phyloP scores from a whole-genome alignment of 2,113 vertebrate species.

The Istiophorus platypterus region DNA sequence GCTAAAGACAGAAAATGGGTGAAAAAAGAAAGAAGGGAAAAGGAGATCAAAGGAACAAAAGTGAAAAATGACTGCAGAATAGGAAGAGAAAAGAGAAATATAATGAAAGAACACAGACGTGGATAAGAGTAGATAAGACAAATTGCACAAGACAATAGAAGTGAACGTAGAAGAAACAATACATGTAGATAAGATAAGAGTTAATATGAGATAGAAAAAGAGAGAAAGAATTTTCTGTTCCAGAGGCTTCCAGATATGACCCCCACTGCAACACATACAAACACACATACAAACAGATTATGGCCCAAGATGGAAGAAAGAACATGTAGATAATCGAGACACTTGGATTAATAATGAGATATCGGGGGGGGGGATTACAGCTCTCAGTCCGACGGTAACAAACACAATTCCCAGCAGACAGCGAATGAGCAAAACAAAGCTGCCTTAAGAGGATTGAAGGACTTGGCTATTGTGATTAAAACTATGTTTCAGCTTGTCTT shows the following conservation, averaged over 20 bases:
- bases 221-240: constrained; percentile 41
- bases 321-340: constrained; percentile 73
- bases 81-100: constrained; percentile 12
- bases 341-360: constrained; percentile 76
- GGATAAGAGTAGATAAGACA: background rate
- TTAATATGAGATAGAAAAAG: constrained; percentile 37
- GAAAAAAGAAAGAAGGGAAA: background rate
- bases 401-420: constrained; percentile 72
- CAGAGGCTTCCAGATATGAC: constrained; percentile 45
- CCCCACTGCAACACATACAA: background rate
- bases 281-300: constrained; percentile 55
- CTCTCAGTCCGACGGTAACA: constrained; percentile 52
- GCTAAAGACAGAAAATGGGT: background rate
- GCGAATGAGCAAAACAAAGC: constrained; percentile 77
- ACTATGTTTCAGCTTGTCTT: constrained; percentile 56
- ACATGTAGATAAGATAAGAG: constrained; percentile 30
- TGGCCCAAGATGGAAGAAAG: constrained; percentile 55
- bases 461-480: constrained; percentile 53
- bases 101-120: background rate
- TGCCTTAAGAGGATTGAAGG: constrained; percentile 71
- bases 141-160: background rate
- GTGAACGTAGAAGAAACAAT: constrained; percentile 18
- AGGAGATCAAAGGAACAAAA: background rate
- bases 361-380: constrained; percentile 70
- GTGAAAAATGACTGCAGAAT: background rate